Evolutionary conservation across 1,140 invertebrate species (phyloP).

Genomic region (Dreissena rostriformis): DNA sequence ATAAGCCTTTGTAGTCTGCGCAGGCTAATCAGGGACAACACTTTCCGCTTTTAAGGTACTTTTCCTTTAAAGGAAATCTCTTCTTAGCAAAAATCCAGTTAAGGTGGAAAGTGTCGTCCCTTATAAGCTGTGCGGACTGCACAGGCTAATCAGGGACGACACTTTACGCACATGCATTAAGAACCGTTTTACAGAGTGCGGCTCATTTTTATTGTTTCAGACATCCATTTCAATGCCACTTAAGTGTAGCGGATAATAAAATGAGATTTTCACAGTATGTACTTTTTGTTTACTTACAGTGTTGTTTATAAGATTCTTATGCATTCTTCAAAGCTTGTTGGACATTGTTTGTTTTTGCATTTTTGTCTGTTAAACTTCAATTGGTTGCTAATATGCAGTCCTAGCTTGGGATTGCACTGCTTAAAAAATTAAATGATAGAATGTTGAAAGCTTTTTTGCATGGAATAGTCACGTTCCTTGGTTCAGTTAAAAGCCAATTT

Average conservation of each 20-base stretch:
- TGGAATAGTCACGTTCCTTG: no score
- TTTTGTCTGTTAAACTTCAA: neutral
- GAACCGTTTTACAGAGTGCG: no score
- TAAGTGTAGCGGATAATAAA: slow-evolving; percentile 97
- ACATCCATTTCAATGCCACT: slow-evolving; percentile 95
- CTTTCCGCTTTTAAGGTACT: no score
- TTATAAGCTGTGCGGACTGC: no score
- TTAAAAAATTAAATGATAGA: neutral
- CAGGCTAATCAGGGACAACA: no score
- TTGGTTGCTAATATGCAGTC: neutral
- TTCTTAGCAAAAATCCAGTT: no score
- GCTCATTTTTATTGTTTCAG: slow-evolving; percentile 67
- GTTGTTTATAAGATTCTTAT: neutral
- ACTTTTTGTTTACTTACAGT: neutral
- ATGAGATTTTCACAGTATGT: slow-evolving; percentile 84
- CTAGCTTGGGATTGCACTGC: neutral
- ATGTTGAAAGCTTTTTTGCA: neutral
- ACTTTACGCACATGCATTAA: no score
- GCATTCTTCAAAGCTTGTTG: neutral
- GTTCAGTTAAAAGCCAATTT: no score
- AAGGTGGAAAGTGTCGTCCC: no score
- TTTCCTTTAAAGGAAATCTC: no score
- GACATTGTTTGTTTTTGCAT: neutral
- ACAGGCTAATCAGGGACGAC: no score
- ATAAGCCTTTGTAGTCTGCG: no score